Conservation (phyloP, 2,888 invertebrate species). For the Stenodema calcarata region DNA sequence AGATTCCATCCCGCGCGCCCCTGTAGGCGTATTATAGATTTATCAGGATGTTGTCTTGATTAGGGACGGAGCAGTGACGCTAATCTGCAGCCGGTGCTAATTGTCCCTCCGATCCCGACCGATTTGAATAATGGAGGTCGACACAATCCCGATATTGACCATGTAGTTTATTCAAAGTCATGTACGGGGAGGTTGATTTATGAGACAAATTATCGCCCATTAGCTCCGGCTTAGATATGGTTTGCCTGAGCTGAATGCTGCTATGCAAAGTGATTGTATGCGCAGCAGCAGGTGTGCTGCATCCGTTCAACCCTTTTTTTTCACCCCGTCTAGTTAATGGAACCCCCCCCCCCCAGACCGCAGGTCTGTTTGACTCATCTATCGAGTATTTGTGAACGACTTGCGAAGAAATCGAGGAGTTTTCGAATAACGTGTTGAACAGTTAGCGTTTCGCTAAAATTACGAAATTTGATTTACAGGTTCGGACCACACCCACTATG, state of each 20-base stretch:
- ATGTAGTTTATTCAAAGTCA: slow-evolving; percentile 39
- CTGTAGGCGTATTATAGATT: not conserved
- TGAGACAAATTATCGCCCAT: slow-evolving; percentile 36
- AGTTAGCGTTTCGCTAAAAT: too few relatives aligned
- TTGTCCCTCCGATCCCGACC: not conserved
- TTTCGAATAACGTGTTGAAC: too few relatives aligned
- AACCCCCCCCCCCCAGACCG: not conserved
- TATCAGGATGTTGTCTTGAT: not conserved
- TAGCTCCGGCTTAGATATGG: slow-evolving; percentile 39
- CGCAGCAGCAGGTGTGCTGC: slow-evolving; percentile 34
- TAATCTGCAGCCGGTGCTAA: slow-evolving; percentile 7
- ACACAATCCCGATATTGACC: slow-evolving; percentile 21
- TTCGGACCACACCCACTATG: too few relatives aligned
- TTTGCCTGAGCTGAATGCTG: slow-evolving; percentile 21
- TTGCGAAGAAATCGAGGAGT: too few relatives aligned
- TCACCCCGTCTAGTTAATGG: not conserved
- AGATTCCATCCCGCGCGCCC: too few relatives aligned
- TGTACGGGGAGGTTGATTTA: slow-evolving; percentile 17
- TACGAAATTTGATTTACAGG: too few relatives aligned
- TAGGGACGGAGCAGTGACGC: not conserved
- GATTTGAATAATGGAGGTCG: not conserved
- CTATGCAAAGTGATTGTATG: slow-evolving; percentile 39
- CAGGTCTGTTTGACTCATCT: not conserved
- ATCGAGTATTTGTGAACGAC: too few relatives aligned
- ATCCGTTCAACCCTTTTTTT: not conserved